A percentile compares a stretch with the other conserved stretches of the same genome.
These are phyloP conservation scores for Portunus trituberculatus DNA, from an alignment of 1,140 invertebrate species.

Conservation along the genomic window DNA sequence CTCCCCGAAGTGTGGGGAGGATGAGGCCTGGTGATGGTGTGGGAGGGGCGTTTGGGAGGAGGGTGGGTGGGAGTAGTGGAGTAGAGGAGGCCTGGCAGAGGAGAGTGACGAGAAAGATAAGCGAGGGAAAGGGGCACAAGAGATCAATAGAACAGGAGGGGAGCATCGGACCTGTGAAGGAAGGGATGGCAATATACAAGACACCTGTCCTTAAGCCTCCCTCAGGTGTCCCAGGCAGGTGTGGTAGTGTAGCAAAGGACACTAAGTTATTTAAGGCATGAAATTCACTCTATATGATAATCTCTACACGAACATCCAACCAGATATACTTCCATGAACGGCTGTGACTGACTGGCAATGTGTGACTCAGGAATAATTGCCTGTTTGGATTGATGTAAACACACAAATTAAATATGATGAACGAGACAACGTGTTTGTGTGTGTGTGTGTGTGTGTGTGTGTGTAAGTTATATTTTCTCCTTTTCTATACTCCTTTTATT, in stretches of 20 bases:
- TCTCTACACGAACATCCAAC: too few species aligned
- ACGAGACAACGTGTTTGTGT: slow-evolving; percentile 31
- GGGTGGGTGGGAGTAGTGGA: neutral
- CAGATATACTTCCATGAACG: neutral
- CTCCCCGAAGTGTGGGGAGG: neutral
- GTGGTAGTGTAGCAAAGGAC: neutral
- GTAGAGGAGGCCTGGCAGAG: neutral
- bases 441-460: slow-evolving; percentile 34
- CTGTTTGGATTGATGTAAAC: slow-evolving; percentile 47
- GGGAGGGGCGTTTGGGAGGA: neutral
- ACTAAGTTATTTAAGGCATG: neutral
- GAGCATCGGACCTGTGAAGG: too few species aligned
- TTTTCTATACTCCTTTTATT: too few species aligned
- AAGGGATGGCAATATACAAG: too few species aligned
- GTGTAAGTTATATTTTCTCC: neutral
- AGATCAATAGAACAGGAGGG: too few species aligned
- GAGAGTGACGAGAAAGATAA: neutral
- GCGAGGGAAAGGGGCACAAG: too few species aligned
- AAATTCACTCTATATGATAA: neutral
- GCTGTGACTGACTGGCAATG: neutral
- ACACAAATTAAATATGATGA: slow-evolving; percentile 27
- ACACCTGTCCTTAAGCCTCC: too few species aligned
- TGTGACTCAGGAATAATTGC: slow-evolving; percentile 6
- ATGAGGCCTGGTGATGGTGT: neutral
- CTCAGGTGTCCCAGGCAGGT: too few species aligned